Conservation (phyloP, 2,888 invertebrate genomes). For the Leucophenga montana region DNA sequence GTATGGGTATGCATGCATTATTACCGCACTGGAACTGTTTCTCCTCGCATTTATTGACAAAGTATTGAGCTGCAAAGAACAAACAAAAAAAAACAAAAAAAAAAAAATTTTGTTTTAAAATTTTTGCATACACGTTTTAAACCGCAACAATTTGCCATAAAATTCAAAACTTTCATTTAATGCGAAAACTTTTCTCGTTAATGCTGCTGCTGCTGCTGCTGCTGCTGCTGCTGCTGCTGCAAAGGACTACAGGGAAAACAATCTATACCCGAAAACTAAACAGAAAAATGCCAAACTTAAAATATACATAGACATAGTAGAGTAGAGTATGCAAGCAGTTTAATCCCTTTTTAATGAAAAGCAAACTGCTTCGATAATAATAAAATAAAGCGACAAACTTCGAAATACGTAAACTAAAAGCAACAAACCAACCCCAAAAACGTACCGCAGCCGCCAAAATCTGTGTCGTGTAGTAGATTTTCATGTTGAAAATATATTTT, state of each 20-base stretch:
- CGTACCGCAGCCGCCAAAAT: slow-evolving; percentile 5
- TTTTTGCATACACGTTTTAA: slow-evolving; percentile 56
- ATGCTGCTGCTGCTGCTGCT: too few relatives aligned
- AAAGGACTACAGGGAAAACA: neutral
- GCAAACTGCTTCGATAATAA: slow-evolving; percentile 33
- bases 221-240: too few relatives aligned
- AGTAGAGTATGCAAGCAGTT: slow-evolving; percentile 24
- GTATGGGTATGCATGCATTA: slow-evolving; percentile 83
- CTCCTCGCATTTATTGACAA: slow-evolving; percentile 64
- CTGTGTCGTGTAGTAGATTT: neutral
- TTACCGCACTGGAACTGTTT: slow-evolving; percentile 85
- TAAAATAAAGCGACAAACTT: slow-evolving; percentile 6
- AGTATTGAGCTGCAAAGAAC: slow-evolving; percentile 58
- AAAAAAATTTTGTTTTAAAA: slow-evolving; percentile 36
- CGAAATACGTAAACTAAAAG: neutral
- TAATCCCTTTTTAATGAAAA: slow-evolving; percentile 61
- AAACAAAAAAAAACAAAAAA: slow-evolving; percentile 24
- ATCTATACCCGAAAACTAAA: neutral
- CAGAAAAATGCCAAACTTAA: neutral
- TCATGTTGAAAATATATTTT: slow-evolving; percentile 8
- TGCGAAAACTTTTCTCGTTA: slow-evolving; percentile 53
- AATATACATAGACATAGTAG: neutral
- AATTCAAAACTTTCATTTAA: slow-evolving; percentile 66
- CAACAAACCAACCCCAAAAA: neutral
- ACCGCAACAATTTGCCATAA: slow-evolving; percentile 41